Base-by-base conservation (phyloP, 2,113 vertebrate species). In the Cariama cristata region DNA sequence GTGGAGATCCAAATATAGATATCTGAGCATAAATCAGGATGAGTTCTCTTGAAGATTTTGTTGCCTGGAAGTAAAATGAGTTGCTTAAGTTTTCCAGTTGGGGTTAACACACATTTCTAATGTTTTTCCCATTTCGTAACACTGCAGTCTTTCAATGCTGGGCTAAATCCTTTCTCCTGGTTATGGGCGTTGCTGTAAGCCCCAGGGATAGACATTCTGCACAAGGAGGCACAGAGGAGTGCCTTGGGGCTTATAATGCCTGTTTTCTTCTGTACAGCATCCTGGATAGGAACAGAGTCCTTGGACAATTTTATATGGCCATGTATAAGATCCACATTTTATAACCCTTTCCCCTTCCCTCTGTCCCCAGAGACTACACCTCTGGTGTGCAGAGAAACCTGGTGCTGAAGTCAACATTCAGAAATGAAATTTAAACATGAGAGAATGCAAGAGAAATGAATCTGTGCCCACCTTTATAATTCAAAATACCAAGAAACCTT, bases 41-140 rank as follows among this genome's bases (percentile, higher is more conserved):
- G 11, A 80, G 23, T 75, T 96, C 40, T 84, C 73, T 56, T 77
- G 49, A 79, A 87, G n/a, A 28, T 90, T 95, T 85, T 90, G 62
- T 64, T 90, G 62, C 22, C 81, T 94, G 66, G 64, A 84, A 94
- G 71, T 59, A 74, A 96, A 89, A 67, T 64, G 27, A 95, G 33
- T 86, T 89, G 33, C 60, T 92, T 81, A 71, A 24, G 52, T 95
- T 92, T 97, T 92, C 76, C 86, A 94, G 52, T 27, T 92, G 21
- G 10, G 27, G 26, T 92, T 93, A 88, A 87, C 40, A 90, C 33
- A 75, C 26, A 21, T 69, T 95, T 96, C n/a, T 92, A 77, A 96
- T 90, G 63, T 76, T 49, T 93, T 88, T 97, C 90, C 94, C 76
- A 88, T 84, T 84, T 93, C 68, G 60, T 84, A 93, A 84, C 35